Base-by-base conservation (phyloP, 2,113 vertebrate species). In the Vulpes lagopus region DNA sequence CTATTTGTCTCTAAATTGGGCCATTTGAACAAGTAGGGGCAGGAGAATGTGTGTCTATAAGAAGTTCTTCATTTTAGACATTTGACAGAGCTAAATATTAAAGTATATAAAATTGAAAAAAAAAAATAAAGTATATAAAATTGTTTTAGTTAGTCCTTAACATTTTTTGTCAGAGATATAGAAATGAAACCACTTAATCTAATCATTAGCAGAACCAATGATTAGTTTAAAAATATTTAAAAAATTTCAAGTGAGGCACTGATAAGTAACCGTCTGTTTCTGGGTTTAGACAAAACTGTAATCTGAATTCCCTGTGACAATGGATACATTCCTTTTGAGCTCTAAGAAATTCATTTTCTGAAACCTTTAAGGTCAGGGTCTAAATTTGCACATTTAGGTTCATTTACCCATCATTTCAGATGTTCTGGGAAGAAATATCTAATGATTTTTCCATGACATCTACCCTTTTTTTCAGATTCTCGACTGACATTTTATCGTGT, bases 401-500 rank as follows among this genome's bases (percentile, higher is more conserved):
- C 73, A 95, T 94, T 96, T 94, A 80, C 83, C 96, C 92, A 88
- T 95, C 73, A 82, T 95, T 96, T 96, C 30, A 93, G 81, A 94
- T 93, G 71, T 86, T 95, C 78, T 97, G 73, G 97, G 69, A 96
- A 93, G 96, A 96, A 95, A 78, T 90, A 87, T 87, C 94, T 97
- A 96, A 97, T 94, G 83, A 93, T 95, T 98, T 98, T 96, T 98
- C 97, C 96, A 60, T 97, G 94, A 94, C 91, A 94, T 97, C 92
- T 98, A 87, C 85, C 95, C 81, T 97, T 96, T 98, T 97, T 98
- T 97, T 91, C 95, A 95, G 92, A 95, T 97, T 97, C 87, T 95
- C 30, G 43, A 62, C 82, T 91, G 93, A 89, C 71, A 96, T 96
- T 98, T 96, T 98, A 82, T 89, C 73, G 30, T 67, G 94, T 98